Base-by-base conservation (phyloP, 2,797 vertebrate species). In the Pitangus sulphuratus region DNA sequence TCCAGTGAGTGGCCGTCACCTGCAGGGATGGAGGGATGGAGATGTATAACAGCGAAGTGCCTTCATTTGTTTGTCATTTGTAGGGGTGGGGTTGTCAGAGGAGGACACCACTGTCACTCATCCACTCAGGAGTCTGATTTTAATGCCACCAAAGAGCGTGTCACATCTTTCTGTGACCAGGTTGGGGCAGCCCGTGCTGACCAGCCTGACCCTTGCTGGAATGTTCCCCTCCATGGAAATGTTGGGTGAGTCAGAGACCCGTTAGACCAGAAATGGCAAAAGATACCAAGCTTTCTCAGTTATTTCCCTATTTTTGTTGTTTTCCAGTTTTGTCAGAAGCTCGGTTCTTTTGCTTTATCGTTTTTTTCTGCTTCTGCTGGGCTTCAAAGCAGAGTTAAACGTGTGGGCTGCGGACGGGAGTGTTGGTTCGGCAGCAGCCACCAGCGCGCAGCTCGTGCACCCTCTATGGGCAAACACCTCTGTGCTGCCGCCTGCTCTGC, bases 221-320 rank as follows among this genome's bases (percentile, higher is more conserved):
- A 97, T 95, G 89, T 97, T 98, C 70, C 97, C 97, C 58, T 98
- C 98, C 58, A 97, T 95, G 0, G 91, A 65, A 1, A 98, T 57
- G 76, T 98, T 89, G 2, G 98, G 19, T 0, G 2, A 53, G 10
- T 7, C 31, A 31, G 22, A 20, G 22, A 3, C 33, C 47, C 1
- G 10, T 48, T 31, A 33, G 22, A 37, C 5, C 30, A 68, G 33
- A 37, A 50, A 70, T 1, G 17, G 11, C 24, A 28, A 70, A 70
- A 77, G 12, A 8, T 28, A 24, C 28, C 0, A 1, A 6, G 4
- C 33, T 50, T 25, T n/a, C 30, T 35, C 40, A 2, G 40, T 42
- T 62, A 6, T 71, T 71, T 61, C 53, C n/a, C 40, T 6, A 5
- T 2, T 51, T 19, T 5, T 9, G 26, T 16, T 58, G 4, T 31